Evolutionary conservation across 1,140 invertebrate species (phyloP), one percentile per base, ranked within the genome.

Genomic region (Macrobrachium nipponense): DNA sequence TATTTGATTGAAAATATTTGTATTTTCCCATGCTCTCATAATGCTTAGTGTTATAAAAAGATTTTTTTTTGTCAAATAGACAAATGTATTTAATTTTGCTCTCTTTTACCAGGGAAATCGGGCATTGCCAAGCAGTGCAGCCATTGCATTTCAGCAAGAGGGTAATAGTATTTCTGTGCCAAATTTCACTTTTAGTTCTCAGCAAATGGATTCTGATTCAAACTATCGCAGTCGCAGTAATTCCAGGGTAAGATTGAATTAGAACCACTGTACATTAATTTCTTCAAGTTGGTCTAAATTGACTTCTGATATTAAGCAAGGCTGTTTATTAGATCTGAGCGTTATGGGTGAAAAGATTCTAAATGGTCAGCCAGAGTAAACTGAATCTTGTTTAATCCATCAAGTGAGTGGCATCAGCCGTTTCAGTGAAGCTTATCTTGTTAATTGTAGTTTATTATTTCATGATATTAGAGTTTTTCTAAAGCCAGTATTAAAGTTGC

Each of bases 111-210:
- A 85, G 82, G 59, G 43, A 36, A 18, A 20, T 27, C 62, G 64
- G 43, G 5, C 66, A 70, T 64, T 70, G 43, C 82, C 82, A 58
- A 85, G 70, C 58, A 75, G 75, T 73, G 82, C 77, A 61, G 58
- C 87, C 64, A 75, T 86, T 43, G 59, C 61, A n/a, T 89, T 73
- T 61, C 88, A 89, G 64, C 80, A 89, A 59, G 89, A 87, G 51
- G 88, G 88, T 62, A 88, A 85, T 80, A 85, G 88, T 20, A 15
- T 87, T 10, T 88, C 88, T 17, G 88, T 88, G 14, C 88, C 88
- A 36, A 88, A 88, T 72, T 84, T 88, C 36, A 62, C 27, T 15
- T 83, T 88, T 44, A 72, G 77, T n/a, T 78, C 58, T 61, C 27
- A 78, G 20, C 10, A 70, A 23, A n/a, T 8, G 68, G 82, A 85